Evolutionary conservation across 2,113 vertebrate species (phyloP), one percentile per base, ranked within the genome.

Genomic region (Amblyornis subalaris): DNA sequence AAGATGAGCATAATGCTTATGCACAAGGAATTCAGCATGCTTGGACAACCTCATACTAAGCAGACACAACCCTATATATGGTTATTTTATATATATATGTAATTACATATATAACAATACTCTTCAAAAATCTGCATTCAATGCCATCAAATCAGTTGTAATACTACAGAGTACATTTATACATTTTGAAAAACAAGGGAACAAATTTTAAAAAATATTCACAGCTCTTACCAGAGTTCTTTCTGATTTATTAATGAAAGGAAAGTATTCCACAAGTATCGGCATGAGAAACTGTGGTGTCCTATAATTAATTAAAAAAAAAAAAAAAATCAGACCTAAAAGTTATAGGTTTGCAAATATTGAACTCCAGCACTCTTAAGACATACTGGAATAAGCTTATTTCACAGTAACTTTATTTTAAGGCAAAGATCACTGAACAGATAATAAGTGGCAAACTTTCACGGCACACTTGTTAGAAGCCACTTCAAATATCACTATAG

Each of bases 281-380:
- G 99, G 98, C 98, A 99, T 98, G 81, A 99, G 98, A 95, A 99
- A 99, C 21, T 97, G 98, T 4, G 99, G 98, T 10, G 99, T 99
- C 73, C 99, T 99, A 71, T 38, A 91, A 93, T 93, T 29, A 15
- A 38, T 38, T 19, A 6, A 29, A 28, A 44, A 38, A 47, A 29
- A 47, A 29, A n/a, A 75, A 72, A 24, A 35, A 57, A 65, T n/a
- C 47, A 84, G 58, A 71, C 20, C 25, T 40, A 7, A 10, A 82
- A 62, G 54, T 55, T 79, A 57, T 0, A 75, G 8, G 24, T 50
- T 85, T 48, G 38, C 55, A 88, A 64, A 66, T 44, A 77, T 0
- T 42, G 25, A 66, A n/a, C 33, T 93, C 29, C 29, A 92, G 60
- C 33, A 82, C 47, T 47, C 44, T 22, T 33, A 89, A 76, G 40